These are phyloP conservation scores for Sebastes vulpes DNA, from an alignment of 2,797 vertebrate genomes.

Conservation along the genomic window DNA sequence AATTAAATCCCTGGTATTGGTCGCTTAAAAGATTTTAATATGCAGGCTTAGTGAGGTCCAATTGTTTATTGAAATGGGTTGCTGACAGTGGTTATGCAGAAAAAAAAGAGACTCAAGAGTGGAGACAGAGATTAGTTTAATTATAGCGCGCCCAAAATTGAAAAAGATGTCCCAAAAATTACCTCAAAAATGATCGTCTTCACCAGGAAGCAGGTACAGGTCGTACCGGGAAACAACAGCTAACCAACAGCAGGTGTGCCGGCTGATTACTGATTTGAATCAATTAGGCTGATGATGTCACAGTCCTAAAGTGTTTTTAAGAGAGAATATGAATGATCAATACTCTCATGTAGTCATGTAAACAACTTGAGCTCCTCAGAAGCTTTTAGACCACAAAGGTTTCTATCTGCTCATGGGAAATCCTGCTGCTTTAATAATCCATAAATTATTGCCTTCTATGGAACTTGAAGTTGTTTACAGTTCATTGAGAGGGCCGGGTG, in stretches of 20 bases:
- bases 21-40: background rate
- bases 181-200: background rate
- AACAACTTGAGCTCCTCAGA: background rate
- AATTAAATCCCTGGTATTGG: background rate
- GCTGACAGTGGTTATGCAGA: background rate
- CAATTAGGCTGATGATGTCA: constrained; percentile 10
- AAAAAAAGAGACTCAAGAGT: background rate
- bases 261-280: constrained; percentile 9
- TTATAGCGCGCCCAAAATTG: background rate
- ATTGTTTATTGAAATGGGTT: background rate
- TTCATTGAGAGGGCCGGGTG: background rate
- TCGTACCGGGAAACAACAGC: background rate
- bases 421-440: background rate
- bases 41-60: background rate
- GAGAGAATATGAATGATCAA: background rate
- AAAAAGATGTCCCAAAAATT: background rate
- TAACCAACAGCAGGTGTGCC: background rate
- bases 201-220: background rate
- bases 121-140: background rate
- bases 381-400: background rate
- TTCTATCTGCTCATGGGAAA: background rate
- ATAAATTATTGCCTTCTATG: background rate
- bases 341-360: background rate
- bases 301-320: background rate
- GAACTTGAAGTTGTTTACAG: background rate